Evolutionary conservation across 2,888 invertebrate genomes (phyloP).

Genomic region (Acanthoscelides obtectus): DNA sequence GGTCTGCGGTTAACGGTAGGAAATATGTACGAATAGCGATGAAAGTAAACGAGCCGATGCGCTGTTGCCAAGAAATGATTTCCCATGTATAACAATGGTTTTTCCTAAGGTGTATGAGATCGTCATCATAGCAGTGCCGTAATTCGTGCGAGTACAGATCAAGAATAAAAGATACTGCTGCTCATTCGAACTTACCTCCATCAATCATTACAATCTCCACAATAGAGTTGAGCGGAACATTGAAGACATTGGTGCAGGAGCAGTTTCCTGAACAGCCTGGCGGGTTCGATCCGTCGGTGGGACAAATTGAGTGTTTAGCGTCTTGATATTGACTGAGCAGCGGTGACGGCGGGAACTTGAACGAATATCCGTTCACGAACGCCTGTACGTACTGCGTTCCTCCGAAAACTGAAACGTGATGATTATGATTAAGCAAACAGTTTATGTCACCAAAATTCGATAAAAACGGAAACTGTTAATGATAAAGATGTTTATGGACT

Average conservation of each 20-base stretch:
- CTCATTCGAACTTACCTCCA: constrained; percentile 54
- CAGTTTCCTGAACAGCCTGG: constrained; percentile 41
- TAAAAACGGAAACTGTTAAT: no score
- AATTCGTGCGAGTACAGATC: no score
- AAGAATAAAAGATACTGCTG: not conserved
- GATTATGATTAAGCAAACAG: no score
- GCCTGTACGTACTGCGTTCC: not conserved
- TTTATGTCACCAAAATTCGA: no score
- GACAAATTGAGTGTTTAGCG: not conserved
- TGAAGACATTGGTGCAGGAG: constrained; percentile 79
- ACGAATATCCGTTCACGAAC: not conserved
- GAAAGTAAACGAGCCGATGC: no score
- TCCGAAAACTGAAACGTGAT: not conserved
- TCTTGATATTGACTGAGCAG: constrained; percentile 41
- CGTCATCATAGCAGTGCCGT: no score
- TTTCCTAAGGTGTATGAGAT: no score
- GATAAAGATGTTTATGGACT: no score
- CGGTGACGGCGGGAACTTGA: not conserved
- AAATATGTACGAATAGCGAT: no score
- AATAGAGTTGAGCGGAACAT: constrained; percentile 72
- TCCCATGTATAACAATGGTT: no score
- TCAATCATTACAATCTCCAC: constrained; percentile 83
- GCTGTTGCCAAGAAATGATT: no score
- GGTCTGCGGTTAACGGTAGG: no score
- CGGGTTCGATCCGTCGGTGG: not conserved